Evolutionary conservation across 2,113 vertebrate species (phyloP), one percentile per base, ranked within the genome.

Genomic region (Sapajus apella): DNA sequence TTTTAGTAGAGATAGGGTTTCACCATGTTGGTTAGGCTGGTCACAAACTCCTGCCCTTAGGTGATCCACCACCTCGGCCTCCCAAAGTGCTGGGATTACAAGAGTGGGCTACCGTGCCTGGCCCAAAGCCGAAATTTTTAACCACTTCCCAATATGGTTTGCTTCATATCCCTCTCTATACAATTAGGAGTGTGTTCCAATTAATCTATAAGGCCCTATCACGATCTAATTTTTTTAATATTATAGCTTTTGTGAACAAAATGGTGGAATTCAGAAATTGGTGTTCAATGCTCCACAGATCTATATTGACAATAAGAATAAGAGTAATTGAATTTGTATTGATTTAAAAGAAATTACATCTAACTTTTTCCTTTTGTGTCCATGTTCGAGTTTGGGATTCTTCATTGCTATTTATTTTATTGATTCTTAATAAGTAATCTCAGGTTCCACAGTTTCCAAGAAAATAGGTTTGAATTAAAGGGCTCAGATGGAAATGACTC

Each of bases 311-410:
- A 79, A 73, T 2, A 40, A 64, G 5, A 81, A 5, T 80, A 82
- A 91, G 82, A 96, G 25, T 91, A 75, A 97, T n/a, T 93, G 79
- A 21, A 93, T 93, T 93, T 95, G 72, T 64, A 92, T 77, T 58
- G 97, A 95, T 95, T 87, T 50, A 75, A 95, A 87, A 93, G 68
- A 96, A 96, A 95, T 58, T 35, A 83, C 43, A 94, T 77, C 68
- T 76, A 56, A 80, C 50, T 82, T 61, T 85, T 86, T 80, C 80
- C 64, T 83, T 50, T 81, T 21, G 37, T 21, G 72, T 64, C 20
- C 64, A 72, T 85, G 80, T 76, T 94, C 4, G 30, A 96, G 77
- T 86, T 90, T 82, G 11, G 37, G 50, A 50, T 55, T 91, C 87
- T 88, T 90, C 82, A 84, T 47, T 66, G 11, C 20, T 80, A 9